Percentiles rank a stretch among this genome's conserved stretches.
phyloP scores from a whole-genome alignment of 2,888 invertebrate species.

The Drosophila meridionalis region DNA sequence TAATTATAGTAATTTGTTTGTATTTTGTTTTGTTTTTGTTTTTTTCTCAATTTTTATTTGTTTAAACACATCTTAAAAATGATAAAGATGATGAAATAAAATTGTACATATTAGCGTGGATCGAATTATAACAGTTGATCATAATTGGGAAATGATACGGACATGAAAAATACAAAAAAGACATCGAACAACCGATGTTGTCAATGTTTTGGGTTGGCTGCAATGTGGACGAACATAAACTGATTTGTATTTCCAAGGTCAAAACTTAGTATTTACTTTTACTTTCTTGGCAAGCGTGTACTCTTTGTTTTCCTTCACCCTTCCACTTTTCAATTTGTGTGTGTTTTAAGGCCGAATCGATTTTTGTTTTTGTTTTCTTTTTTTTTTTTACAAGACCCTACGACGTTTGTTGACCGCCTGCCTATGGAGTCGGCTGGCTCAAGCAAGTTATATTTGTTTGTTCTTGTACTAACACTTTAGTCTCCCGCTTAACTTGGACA shows the following conservation, averaged over 20 bases:
- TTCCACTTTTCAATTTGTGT: slow-evolving; percentile 40
- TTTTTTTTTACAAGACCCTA: slow-evolving; percentile 47
- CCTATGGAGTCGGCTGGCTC: slow-evolving; percentile 20
- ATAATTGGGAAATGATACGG: slow-evolving; percentile 26
- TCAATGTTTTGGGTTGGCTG: slow-evolving; percentile 14
- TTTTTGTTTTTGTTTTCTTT: slow-evolving; percentile 15
- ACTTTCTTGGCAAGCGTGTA: slow-evolving; percentile 73
- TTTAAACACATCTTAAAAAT: slow-evolving; percentile 72
- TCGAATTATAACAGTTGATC: slow-evolving; percentile 38
- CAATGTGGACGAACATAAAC: slow-evolving; percentile 66
- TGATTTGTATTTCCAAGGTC: slow-evolving; percentile 64
- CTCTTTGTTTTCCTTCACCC: slow-evolving; percentile 27
- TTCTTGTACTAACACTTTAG: slow-evolving; percentile 56
- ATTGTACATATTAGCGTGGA: slow-evolving; percentile 30
- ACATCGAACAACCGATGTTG: slow-evolving; percentile 13
- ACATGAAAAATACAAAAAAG: slow-evolving; percentile 25
- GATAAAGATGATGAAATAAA: slow-evolving; percentile 52
- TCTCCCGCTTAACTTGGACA: slow-evolving; percentile 69
- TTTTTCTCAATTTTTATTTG: slow-evolving; percentile 18
- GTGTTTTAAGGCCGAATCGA: slow-evolving; percentile 55
- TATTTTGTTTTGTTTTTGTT: slow-evolving; percentile 38
- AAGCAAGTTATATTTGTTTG: slow-evolving; percentile 36
- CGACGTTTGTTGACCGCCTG: slow-evolving; percentile 40
- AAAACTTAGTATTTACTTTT: slow-evolving; percentile 59
- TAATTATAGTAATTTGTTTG: slow-evolving; percentile 75